Conservation (phyloP, 1,140 invertebrate genomes). For the Hycleus cichorii region DNA sequence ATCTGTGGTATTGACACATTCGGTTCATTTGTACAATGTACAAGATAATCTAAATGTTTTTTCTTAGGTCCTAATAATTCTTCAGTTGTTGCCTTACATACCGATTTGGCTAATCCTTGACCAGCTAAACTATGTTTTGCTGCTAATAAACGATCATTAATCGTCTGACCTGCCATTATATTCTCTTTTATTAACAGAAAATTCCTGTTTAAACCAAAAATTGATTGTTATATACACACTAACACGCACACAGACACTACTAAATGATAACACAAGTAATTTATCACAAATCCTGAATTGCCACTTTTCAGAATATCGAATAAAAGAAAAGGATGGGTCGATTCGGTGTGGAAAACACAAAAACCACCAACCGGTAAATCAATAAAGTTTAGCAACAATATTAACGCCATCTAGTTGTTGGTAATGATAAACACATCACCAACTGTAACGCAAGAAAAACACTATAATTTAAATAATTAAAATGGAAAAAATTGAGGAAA, state of each 20-base stretch:
- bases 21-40: constrained; percentile 98
- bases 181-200: constrained; percentile 1
- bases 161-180: constrained; percentile 88
- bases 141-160: constrained; percentile 94
- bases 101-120: constrained; percentile 97
- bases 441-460: background rate
- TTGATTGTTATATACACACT: background rate
- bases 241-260: background rate
- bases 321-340: constrained; percentile 27
- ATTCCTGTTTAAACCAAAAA: background rate
- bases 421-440: background rate
- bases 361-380: constrained; percentile 25
- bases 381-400: constrained; percentile 20
- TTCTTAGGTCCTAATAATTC: constrained; percentile 99
- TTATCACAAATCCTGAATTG: background rate
- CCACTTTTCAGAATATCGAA: too few species aligned
- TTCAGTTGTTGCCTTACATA: constrained; percentile 99
- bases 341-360: constrained; percentile 7
- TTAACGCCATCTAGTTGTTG: constrained; percentile 7
- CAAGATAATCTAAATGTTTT: constrained; percentile 99
- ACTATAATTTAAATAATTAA: background rate
- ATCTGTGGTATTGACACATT: constrained; percentile 99
- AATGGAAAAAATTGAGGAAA: background rate
- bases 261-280: too few species aligned
- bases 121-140: constrained; percentile 98